Evolutionary conservation across 2,888 invertebrate genomes (phyloP).

Genomic region (Oasisia sp.): DNA sequence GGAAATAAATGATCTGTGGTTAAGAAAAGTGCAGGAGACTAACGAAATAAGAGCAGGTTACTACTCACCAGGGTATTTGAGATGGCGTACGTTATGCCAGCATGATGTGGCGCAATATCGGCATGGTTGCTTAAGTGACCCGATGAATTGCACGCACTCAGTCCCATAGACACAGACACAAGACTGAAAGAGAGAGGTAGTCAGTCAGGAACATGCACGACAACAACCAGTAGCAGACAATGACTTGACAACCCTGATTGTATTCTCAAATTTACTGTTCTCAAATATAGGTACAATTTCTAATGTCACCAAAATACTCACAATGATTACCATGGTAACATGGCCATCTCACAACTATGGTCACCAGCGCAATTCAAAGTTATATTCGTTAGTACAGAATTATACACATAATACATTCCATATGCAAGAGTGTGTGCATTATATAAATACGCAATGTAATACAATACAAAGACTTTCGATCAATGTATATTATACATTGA

Average conservation of each 20-base stretch:
- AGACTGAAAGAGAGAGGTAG: conserved; percentile 67
- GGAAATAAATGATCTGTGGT: too few relatives aligned
- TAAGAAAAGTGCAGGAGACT: neutral
- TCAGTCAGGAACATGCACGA: neutral
- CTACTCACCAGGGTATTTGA: conserved; percentile 77
- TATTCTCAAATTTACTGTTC: neutral
- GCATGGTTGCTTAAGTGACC: conserved; percentile 82
- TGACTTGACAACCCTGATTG: neutral
- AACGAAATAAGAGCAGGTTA: neutral
- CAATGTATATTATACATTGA: too few relatives aligned
- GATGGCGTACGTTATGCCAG: conserved; percentile 80
- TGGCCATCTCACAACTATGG: too few relatives aligned
- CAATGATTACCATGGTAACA: too few relatives aligned
- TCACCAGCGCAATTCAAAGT: too few relatives aligned
- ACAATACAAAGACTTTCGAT: too few relatives aligned
- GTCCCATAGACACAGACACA: conserved; percentile 79
- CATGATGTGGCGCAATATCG: conserved; percentile 81
- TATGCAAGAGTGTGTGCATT: too few relatives aligned
- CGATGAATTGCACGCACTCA: conserved; percentile 80
- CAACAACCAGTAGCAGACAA: neutral
- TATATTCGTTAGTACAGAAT: too few relatives aligned
- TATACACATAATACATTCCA: too few relatives aligned
- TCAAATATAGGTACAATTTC: neutral
- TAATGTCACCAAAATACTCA: too few relatives aligned
- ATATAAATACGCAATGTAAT: too few relatives aligned